phyloP scores from a whole-genome alignment of 2,113 vertebrate species.

The Paramisgurnus dabryanus region DNA sequence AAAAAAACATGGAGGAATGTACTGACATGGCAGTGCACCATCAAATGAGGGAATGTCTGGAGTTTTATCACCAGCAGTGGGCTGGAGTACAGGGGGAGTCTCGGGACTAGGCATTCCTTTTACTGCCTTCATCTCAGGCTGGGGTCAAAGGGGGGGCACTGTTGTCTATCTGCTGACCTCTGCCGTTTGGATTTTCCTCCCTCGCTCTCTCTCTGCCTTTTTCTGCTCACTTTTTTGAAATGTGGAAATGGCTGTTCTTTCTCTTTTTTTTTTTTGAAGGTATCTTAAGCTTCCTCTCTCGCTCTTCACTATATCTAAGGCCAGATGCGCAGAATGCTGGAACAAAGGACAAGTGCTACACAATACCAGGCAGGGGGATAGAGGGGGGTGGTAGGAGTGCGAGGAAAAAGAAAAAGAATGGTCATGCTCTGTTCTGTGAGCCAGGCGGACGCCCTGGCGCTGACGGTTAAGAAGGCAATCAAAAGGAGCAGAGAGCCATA shows the following conservation, averaged over 20 bases:
- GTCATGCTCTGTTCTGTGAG: conserved; percentile 66
- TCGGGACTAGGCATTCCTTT: conserved; percentile 82
- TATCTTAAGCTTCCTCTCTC: conserved; percentile 64
- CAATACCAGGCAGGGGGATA: conserved; percentile 71
- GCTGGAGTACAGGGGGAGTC: conserved; percentile 82
- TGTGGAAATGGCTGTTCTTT: conserved; percentile 63
- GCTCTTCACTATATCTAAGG: conserved; percentile 71
- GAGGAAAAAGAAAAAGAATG: conserved; percentile 42
- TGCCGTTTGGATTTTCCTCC: conserved; percentile 64
- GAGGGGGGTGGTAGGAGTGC: conserved; percentile 46
- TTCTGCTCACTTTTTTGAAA: conserved; percentile 58
- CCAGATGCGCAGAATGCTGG: conserved; percentile 77
- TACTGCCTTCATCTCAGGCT: conserved; percentile 82
- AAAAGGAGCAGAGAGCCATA: conserved; percentile 49
- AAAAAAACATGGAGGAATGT: conserved; percentile 74
- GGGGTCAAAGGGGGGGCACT: conserved; percentile 86
- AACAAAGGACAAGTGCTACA: conserved; percentile 79
- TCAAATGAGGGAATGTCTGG: conserved; percentile 95
- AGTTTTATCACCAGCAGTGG: conserved; percentile 89
- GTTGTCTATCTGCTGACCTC: conserved; percentile 84
- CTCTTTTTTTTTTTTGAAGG: conserved; percentile 43
- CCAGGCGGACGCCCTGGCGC: conserved; percentile 63
- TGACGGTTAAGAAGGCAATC: conserved; percentile 67
- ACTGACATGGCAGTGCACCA: conserved; percentile 86
- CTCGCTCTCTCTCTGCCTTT: conserved; percentile 37